Base-by-base conservation (phyloP, 2,888 invertebrate species). In the Troglohyphantes excavatus region DNA sequence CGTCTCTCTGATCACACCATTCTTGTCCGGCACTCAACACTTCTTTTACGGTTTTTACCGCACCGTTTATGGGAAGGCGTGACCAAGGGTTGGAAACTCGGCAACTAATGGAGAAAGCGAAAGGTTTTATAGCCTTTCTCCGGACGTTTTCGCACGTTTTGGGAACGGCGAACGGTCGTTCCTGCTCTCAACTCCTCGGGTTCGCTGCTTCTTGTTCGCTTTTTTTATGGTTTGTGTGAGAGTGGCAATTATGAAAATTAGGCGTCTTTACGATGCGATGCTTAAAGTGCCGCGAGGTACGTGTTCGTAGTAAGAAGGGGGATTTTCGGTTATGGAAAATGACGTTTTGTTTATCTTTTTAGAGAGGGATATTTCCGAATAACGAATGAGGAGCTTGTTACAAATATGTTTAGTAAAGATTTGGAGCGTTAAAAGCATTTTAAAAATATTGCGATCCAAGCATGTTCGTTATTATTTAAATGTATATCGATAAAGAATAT, bases 191-290 rank as follows among this genome's bases (percentile, higher is more conserved):
- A 5, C 53, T 9, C 33, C 17, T 53, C 53, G 13, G 17, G n/a
- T n/a, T n/a, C 33, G 9, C 5, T 53, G 53, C 53, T 53, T 53
- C 39, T 53, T 53, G 53, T 53, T 53, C n/a, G 13, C 53, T 46
- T n/a, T 21, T 76, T 61, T 43, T 43, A 23, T n/a, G 11, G 9
- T 21, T 59, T 29, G 29, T 76, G 11, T 43, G 17, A 23, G 39
- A 65, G 11, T 21, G 17, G 26, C 76, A 78, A 63, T 65, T 78
- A 78, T 63, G 76, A 78, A 78, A 65, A 78, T 63, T 63, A 21
- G 63, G 17, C 53, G 53, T 53, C 53, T 53, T 53, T 53, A n/a
- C 53, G 53, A n/a, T 13, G 53, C n/a, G 5, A 53, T 9, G 33
- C 33, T 3, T n/a, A 9, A 33, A 6, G 33, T 33, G 33, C n/a